A percentile compares a stretch with the other conserved stretches of the same genome.
Evolutionary conservation across 1,140 invertebrate species (phyloP).

Genomic region (Gonatopus flavifemur): DNA sequence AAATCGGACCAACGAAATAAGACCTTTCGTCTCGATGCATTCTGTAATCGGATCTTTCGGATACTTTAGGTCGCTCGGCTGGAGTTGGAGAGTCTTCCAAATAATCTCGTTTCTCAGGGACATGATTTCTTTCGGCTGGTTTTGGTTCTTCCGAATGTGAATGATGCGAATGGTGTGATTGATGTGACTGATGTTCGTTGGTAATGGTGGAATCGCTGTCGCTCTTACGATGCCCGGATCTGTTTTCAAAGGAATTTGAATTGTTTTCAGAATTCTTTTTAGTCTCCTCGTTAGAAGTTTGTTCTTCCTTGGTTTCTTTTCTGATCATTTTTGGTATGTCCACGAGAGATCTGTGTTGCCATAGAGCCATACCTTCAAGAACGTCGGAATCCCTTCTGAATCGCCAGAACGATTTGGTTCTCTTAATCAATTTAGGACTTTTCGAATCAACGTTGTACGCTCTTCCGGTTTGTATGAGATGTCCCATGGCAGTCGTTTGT

Average conservation of each 20-base stretch:
- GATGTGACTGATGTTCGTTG: constrained; percentile 34
- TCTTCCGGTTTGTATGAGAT: constrained; percentile 43
- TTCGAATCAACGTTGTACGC: constrained; percentile 53
- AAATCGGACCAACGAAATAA: constrained; percentile 53
- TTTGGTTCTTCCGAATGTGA: constrained; percentile 46
- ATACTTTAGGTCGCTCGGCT: constrained; percentile 55
- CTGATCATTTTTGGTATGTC: constrained; percentile 63
- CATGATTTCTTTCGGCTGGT: constrained; percentile 49
- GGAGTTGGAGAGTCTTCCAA: constrained; percentile 52
- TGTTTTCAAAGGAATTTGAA: constrained; percentile 44
- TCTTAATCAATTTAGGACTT: constrained; percentile 66
- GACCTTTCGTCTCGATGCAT: constrained; percentile 56
- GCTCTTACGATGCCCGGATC: constrained; percentile 47
- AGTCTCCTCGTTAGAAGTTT: constrained; percentile 51
- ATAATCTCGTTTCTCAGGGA: constrained; percentile 47
- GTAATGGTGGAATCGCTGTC: constrained; percentile 51
- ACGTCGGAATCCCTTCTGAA: constrained; percentile 73
- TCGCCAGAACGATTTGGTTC: constrained; percentile 83
- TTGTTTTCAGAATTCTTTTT: constrained; percentile 52
- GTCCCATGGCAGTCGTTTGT: constrained; percentile 47
- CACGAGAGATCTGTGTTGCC: constrained; percentile 81
- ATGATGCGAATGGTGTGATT: constrained; percentile 5
- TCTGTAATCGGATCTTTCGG: constrained; percentile 60
- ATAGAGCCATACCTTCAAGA: constrained; percentile 80
- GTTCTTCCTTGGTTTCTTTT: constrained; percentile 57